A percentile compares a stretch with the other conserved stretches of the same genome.
These are phyloP conservation scores for Plectropomus leopardus DNA, from an alignment of 2,113 vertebrate genomes.

Conservation along the genomic window DNA sequence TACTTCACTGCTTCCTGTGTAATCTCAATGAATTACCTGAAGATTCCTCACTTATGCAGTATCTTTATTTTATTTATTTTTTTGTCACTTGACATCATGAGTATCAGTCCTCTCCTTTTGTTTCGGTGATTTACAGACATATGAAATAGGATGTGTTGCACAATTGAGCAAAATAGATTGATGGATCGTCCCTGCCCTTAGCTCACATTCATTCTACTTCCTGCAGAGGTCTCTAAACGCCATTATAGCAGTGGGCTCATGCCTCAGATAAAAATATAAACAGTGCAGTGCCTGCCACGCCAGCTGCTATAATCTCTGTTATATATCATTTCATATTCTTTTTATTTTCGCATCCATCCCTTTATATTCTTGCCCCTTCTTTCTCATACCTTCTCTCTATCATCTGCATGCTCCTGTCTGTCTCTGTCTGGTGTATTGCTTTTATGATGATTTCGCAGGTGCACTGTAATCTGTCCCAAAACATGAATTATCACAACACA, in stretches of 20 bases:
- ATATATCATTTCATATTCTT: conserved; percentile 32
- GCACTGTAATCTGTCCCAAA: conserved; percentile 45
- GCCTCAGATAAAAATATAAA: conserved; percentile 39
- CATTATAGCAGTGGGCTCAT: conserved; percentile 4
- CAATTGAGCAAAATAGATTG: conserved; percentile 61
- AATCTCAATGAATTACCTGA: conserved; percentile 37
- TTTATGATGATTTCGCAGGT: conserved; percentile 52
- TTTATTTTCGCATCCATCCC: conserved; percentile 16
- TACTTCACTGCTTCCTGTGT: conserved; percentile 1
- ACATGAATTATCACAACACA: conserved; percentile 57
- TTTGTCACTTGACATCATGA: conserved; percentile 33
- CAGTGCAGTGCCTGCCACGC: background rate
- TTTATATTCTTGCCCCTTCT: conserved; percentile 14
- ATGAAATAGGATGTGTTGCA: conserved; percentile 37
- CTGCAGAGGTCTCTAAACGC: conserved; percentile 24
- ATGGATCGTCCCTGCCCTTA: conserved; percentile 47
- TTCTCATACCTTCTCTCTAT: background rate
- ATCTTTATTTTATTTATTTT: background rate
- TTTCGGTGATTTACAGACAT: conserved; percentile 40
- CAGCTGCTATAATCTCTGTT: conserved; percentile 36
- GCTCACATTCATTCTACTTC: conserved; percentile 45
- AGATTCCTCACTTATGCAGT: background rate
- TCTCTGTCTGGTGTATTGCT: conserved; percentile 27
- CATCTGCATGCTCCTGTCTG: conserved; percentile 22
- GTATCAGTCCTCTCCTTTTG: conserved; percentile 1